Evolutionary conservation across 1,140 invertebrate species (phyloP), one percentile per base, ranked within the genome.

Genomic region (Amyelois transitella): DNA sequence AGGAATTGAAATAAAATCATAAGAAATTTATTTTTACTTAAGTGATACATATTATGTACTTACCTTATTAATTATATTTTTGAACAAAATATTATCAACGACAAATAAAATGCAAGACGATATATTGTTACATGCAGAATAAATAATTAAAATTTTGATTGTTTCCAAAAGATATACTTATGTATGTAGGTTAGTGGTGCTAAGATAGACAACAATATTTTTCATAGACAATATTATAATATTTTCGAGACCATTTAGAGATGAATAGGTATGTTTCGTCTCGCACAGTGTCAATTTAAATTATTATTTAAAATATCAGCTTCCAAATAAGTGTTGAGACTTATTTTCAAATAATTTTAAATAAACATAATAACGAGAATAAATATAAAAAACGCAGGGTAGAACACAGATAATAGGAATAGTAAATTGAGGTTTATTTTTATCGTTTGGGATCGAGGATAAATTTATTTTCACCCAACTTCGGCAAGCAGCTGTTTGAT

Each of bases 181-280:
- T n/a, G 45, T 66, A 57, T 38, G 57, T 68, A 72, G 64, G 61
- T 62, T 83, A 84, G 81, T 75, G 84, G 84, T 87, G 84, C 81
- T 87, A 85, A 77, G 61, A 75, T 71, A 76, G 50, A 69, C 55
- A 72, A 67, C 57, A 76, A 81, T 83, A 85, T 83, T 84, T 83
- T 84, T 82, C 75, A 82, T 84, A 80, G 79, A 84, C 75, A 85
- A 85, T 84, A 86, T 80, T 69, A 57, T 62, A 66, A 77, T 74
- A 76, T 74, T 79, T 86, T 81, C 66, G 70, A 86, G 69, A 73
- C 66, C 66, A 72, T 85, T 83, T 86, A 79, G 72, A 74, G 76
- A 77, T 80, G 75, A 75, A 3, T 6, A 38, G n/a, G n/a, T 62
- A 64, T 55, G 49, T 64, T 68, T 73, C 70, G 62, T 84, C 81